Base-by-base conservation (phyloP, 2,888 invertebrate species). In the Epicampocera succincta region DNA sequence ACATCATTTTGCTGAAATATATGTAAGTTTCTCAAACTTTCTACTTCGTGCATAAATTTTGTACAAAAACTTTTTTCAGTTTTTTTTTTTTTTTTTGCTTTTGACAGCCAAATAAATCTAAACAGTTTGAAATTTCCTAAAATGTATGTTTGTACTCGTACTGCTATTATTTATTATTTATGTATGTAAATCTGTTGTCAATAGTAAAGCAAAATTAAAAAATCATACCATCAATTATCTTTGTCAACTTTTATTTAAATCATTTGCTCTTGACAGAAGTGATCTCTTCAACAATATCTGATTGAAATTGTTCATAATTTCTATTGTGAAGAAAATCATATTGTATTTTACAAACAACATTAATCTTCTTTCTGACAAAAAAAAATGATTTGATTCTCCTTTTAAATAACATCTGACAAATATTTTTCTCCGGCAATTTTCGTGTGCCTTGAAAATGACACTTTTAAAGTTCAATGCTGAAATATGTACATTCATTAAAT, bases 381-480 rank as follows among this genome's bases (percentile, higher is more conserved):
- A 19, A 71, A 50, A 52, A 61, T n/a, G n/a, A 78, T 46, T 11
- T 79, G 71, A 42, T 50, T 25, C 25, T 5, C 25, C 25, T 25
- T 25, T 25, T 25, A 25, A 25, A 25, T 25, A 25, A 25, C 2
- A 25, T 25, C 25, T 5, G 25, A 25, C 2, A 25, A 25, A 25
- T 3, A 25, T 6, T 33, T 5, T 33, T 33, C 33, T 33, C 33
- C 33, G 33, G 33, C 33, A 33, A 33, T 33, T 33, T 33, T 33
- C 8, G 8, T 79, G 29, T 56, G 44, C 68, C 75, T 76, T 76
- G 68, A 61, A 46, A 56, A 29, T 76, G 54, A 76, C 54, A 69
- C 19, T 61, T 60, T 68, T 38, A 19, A 61, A 69, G 69, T 76
- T 76, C 61, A 76, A 52, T 68, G 75, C 15, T 61, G 38, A 76